Evolutionary conservation across 1,140 invertebrate species (phyloP), one percentile per base, ranked within the genome.

Genomic region (Anastrepha obliqua): DNA sequence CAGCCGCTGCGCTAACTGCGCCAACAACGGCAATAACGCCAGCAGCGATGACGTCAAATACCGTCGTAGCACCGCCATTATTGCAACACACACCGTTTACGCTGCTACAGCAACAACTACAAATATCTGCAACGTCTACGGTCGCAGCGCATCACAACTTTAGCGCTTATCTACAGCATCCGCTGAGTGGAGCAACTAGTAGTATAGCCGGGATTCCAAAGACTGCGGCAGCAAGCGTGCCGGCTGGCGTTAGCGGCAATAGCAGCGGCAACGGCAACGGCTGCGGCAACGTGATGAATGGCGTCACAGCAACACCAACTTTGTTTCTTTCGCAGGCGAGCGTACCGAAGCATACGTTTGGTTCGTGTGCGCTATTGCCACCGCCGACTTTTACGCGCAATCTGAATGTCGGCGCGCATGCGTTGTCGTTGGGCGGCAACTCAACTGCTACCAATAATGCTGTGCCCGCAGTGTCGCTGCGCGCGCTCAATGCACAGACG

Each of bases 331-430:
- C 90, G 81, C 87, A 89, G 55, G 85, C 70, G n/a, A 88, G 39
- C 42, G 70, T 86, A 88, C 90, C 90, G 39, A 93, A 91, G 87
- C 92, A 93, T 86, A 93, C 92, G 0, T 93, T 93, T 44, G 92
- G 92, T n/a, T 92, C 92, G 1, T 93, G 92, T 67, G 91, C 91
- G 0, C 59, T 93, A 15, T 47, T 92, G 62, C 90, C 92, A 20
- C 90, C 92, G 17, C 92, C 92, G 42, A 90, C 90, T 87, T 92
- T 92, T 87, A 91, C 89, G 81, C 86, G 88, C 44, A 87, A 86
- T 81, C 17, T 90, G 64, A 42, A 88, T 91, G 5, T 87, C 59
- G 62, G 85, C 11, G 59, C 11, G 2, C 85, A 59, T 60, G 62
- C 7, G 8, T 55, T 81, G 17, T 20, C 74, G 11, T 11, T 81